Conservation (phyloP, 53 echinoderm and acorn worm genomes). For the Stichopus horrens region DNA sequence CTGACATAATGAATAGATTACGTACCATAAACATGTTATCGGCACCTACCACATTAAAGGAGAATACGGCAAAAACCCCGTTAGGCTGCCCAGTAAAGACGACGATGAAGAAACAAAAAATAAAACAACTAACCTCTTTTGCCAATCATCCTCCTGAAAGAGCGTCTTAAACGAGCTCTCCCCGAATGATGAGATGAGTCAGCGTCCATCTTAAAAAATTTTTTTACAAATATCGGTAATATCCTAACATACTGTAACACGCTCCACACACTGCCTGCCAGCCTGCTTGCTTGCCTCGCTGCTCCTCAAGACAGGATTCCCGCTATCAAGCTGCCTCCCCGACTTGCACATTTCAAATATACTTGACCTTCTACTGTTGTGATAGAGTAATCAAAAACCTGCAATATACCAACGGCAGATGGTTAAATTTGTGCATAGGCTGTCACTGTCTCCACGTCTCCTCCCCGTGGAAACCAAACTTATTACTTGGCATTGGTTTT, state of each 20-base stretch:
- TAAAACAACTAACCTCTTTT: conserved; percentile 51
- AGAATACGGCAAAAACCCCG: background rate
- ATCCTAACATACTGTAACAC: conserved; percentile 40
- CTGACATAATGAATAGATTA: conserved; percentile 9
- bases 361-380: conserved; percentile 46
- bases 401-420: conserved; percentile 38
- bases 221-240: conserved; percentile 30
- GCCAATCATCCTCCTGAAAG: conserved; percentile 67
- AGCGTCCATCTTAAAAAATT: conserved; percentile 35
- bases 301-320: conserved; percentile 45
- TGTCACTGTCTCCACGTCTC: conserved; percentile 18
- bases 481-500: conserved; percentile 24
- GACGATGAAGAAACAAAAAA: no score
- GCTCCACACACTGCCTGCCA: conserved; percentile 38
- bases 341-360: conserved; percentile 28
- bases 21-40: conserved; percentile 2
- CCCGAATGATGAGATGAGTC: conserved; percentile 46
- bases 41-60: background rate
- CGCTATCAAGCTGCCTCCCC: conserved; percentile 24
- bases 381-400: conserved; percentile 52
- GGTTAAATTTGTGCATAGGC: conserved; percentile 49
- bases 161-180: conserved; percentile 59
- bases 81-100: background rate
- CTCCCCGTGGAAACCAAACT: conserved; percentile 38
- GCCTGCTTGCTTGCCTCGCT: background rate